Base-by-base conservation (phyloP, 2,888 invertebrate species). In the Epinotia brunnichana region DNA sequence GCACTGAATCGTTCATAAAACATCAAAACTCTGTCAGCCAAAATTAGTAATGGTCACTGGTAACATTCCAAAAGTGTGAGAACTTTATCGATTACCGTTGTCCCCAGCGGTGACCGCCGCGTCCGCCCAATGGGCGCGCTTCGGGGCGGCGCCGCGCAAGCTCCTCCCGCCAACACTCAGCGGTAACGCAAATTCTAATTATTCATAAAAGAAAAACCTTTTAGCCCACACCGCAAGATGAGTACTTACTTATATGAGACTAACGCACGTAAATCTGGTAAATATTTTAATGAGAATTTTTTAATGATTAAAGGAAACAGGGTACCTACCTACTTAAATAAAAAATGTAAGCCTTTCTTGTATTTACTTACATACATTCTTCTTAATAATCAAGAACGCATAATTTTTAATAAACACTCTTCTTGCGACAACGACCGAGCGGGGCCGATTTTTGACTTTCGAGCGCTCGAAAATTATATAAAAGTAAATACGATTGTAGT, bases 91-190 rank as follows among this genome's bases (percentile, higher is more conserved):
- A 74, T 74, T 71, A 74, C 64, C 73, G 57, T 24, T 56, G 60
- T 72, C 53, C 41, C 66, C 60, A 29, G 63, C 51, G 57, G 39
- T 53, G 63, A 75, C 75, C 77, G 76, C 70, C 77, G 79, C 75
- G 81, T 76, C 87, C 86, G 89, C 89, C 91, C 90, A 88, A 83
- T 87, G 88, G 84, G 87, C 87, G 89, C 86, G 90, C 89, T 83
- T 70, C 81, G 83, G 81, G 91, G 91, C 90, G 92, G 89, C 74
- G 84, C 87, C 77, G 73, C 62, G 41, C 54, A 81, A 54, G 87
- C 89, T 80, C 84, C 91, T 80, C 90, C 91, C 86, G 56, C 51
- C 41, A 7, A 48, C 48, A 54, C 59, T 57, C 15, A 62, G 44
- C 56, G 61, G 53, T 54, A 56, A 63, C 41, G 62, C 73, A 63